Conservation (phyloP, 2,888 invertebrate species). For the Andrena bucephala region DNA sequence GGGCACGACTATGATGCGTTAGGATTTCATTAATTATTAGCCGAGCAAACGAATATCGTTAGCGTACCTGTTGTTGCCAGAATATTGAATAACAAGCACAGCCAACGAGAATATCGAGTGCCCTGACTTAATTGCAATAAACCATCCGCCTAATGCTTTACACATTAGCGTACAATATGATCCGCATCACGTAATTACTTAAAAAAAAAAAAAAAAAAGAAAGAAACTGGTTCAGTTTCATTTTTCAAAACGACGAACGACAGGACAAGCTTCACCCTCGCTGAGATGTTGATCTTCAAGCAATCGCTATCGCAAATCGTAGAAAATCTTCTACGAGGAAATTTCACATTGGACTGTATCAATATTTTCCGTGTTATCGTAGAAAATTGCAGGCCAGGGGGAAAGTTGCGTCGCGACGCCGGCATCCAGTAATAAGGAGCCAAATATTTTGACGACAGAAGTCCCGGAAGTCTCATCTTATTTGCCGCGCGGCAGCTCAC, state of each 20-base stretch:
- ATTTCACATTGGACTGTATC: not conserved
- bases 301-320: too few species aligned
- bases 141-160: too few species aligned
- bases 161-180: too few species aligned
- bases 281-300: too few species aligned
- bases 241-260: too few species aligned
- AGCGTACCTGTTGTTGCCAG: not conserved
- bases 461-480: slow-evolving; percentile 50
- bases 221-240: too few species aligned
- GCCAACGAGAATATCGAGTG: not conserved
- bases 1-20: not conserved
- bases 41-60: not conserved
- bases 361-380: not conserved
- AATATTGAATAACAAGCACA: not conserved
- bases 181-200: too few species aligned
- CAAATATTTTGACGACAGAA: slow-evolving; percentile 47
- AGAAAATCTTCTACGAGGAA: too few species aligned
- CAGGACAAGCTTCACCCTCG: too few species aligned
- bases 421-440: slow-evolving; percentile 27
- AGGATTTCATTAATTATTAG: slow-evolving; percentile 6
- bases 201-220: too few species aligned
- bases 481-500: slow-evolving; percentile 73
- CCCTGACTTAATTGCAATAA: too few species aligned
- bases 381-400: slow-evolving; percentile 1
- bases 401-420: slow-evolving; percentile 1